These are phyloP conservation scores for Eupithecia insigniata DNA, from an alignment of 2,888 invertebrate species.

Conservation along the genomic window DNA sequence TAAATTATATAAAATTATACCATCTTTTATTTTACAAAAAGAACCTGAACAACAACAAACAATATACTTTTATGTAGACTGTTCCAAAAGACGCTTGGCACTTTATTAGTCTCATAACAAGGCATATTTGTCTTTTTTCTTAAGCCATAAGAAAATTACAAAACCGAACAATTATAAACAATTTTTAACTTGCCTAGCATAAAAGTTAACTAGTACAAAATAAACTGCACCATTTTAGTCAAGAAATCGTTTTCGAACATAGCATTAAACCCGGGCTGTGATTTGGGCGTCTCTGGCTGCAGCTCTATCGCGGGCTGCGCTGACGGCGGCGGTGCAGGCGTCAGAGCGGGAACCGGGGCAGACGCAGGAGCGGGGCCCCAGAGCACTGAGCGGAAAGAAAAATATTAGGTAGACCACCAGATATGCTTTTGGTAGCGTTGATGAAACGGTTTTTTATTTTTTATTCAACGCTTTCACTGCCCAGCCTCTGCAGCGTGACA, in stretches of 20 bases:
- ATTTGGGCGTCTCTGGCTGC: neutral
- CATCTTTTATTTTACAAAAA: constrained; percentile 52
- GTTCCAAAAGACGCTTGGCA: neutral
- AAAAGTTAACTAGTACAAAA: neutral
- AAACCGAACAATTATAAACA: neutral
- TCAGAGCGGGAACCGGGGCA: neutral
- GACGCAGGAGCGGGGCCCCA: neutral
- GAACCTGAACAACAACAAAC: neutral
- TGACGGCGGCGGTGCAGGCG: neutral
- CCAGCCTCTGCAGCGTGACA: too few relatives aligned
- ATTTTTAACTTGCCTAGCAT: neutral
- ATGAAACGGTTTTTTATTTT: too few relatives aligned
- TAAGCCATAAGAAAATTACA: neutral
- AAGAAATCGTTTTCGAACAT: neutral
- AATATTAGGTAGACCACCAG: neutral
- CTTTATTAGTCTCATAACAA: neutral
- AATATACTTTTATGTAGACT: neutral
- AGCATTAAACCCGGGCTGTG: neutral
- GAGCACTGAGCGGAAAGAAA: neutral
- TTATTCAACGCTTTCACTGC: too few relatives aligned
- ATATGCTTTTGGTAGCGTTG: neutral
- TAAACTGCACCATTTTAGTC: neutral
- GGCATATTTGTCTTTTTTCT: neutral
- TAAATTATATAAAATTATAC: constrained; percentile 73
- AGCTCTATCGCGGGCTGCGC: neutral